Conservation (phyloP, 2,888 invertebrate species). For the Drosophila limbata region DNA sequence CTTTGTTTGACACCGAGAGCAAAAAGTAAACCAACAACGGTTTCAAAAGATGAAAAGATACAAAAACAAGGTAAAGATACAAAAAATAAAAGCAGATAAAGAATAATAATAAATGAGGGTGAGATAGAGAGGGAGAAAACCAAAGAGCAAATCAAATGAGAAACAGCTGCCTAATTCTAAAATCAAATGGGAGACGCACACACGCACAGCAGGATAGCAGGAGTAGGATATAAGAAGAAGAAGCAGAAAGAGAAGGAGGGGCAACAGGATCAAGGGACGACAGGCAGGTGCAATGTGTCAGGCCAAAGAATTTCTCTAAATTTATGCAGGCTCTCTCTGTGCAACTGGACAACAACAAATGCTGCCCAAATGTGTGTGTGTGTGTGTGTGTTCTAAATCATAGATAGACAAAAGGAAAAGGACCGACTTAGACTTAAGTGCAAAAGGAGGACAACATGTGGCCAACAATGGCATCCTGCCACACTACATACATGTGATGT, state of each 20-base stretch:
- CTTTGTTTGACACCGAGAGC: constrained; percentile 11
- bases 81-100: constrained; percentile 16
- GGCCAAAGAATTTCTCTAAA: constrained; percentile 41
- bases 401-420: constrained; percentile 32
- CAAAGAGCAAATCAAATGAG: constrained; percentile 55
- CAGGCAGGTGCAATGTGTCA: constrained; percentile 67
- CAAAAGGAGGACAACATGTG: constrained; percentile 47
- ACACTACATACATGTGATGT: constrained; percentile 15
- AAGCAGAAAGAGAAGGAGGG: neutral
- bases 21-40: constrained; percentile 16
- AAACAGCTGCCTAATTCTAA: constrained; percentile 53
- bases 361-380: constrained; percentile 9
- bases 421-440: constrained; percentile 15
- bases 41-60: constrained; percentile 16
- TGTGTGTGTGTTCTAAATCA: constrained; percentile 47
- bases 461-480: constrained; percentile 30
- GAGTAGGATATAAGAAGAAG: neutral
- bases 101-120: constrained; percentile 5
- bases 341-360: constrained; percentile 43
- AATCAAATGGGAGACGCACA: constrained; percentile 50
- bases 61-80: constrained; percentile 21
- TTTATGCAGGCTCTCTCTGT: constrained; percentile 55
- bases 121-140: constrained; percentile 11
- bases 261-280: constrained; percentile 45
- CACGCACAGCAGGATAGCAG: constrained; percentile 51